phyloP scores from a whole-genome alignment of 2,888 invertebrate species.

The Drosophila ustulata region DNA sequence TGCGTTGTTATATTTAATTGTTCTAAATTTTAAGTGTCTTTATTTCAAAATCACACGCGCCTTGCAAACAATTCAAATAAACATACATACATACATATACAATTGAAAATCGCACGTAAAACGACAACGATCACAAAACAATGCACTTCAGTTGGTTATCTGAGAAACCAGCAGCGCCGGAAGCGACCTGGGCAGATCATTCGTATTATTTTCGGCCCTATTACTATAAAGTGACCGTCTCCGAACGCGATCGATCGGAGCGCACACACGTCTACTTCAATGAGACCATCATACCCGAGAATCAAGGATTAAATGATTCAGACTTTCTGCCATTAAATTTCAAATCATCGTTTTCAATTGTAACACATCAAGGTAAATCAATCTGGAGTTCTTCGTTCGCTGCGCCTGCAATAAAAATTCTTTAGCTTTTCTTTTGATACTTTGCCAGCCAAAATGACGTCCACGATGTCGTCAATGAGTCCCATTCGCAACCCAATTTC shows the following conservation, averaged over 20 bases:
- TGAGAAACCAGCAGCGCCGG: slow-evolving; percentile 83
- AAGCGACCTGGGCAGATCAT: slow-evolving; percentile 86
- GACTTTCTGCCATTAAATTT: slow-evolving; percentile 85
- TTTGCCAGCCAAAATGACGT: slow-evolving; percentile 69
- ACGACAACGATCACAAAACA: slow-evolving; percentile 56
- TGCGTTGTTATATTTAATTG: slow-evolving; percentile 67
- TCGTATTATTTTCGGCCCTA: slow-evolving; percentile 84
- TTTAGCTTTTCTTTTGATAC: slow-evolving; percentile 53
- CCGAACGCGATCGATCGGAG: slow-evolving; percentile 85
- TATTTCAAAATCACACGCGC: slow-evolving; percentile 77
- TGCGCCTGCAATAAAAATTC: background rate
- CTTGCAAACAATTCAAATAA: slow-evolving; percentile 25
- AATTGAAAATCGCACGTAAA: slow-evolving; percentile 23
- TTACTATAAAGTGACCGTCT: slow-evolving; percentile 85
- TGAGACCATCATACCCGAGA: slow-evolving; percentile 83
- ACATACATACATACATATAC: background rate
- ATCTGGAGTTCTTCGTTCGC: slow-evolving; percentile 22
- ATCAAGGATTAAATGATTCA: slow-evolving; percentile 82
- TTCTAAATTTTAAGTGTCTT: slow-evolving; percentile 85
- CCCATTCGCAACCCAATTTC: slow-evolving; percentile 34
- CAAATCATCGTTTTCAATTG: slow-evolving; percentile 84
- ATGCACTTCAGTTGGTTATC: slow-evolving; percentile 84
- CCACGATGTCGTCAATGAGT: slow-evolving; percentile 51
- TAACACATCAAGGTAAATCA: slow-evolving; percentile 85
- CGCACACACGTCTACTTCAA: slow-evolving; percentile 82